A percentile compares a stretch with the other conserved stretches of the same genome.
These are phyloP conservation scores for Lottia gigantea DNA, from an alignment of 2,888 invertebrate genomes.

Conservation along the genomic window DNA sequence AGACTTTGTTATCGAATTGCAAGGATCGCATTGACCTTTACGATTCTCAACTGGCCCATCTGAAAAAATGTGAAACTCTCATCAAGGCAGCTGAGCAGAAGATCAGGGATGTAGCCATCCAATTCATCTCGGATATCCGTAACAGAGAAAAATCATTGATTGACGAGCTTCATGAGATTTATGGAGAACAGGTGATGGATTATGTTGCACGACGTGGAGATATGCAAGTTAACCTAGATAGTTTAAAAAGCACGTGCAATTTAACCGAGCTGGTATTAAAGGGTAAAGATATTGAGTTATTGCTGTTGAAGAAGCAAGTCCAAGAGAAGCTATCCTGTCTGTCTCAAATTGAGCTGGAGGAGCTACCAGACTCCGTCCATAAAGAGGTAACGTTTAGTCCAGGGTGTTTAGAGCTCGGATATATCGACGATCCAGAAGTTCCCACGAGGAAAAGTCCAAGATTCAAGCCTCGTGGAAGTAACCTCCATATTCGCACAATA, in stretches of 20 bases:
- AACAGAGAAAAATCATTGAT: constrained; percentile 65
- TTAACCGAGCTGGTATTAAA: constrained; percentile 68
- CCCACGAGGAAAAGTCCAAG: constrained; percentile 41
- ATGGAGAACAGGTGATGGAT: constrained; percentile 65
- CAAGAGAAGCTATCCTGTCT: constrained; percentile 65
- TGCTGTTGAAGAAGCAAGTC: constrained; percentile 68
- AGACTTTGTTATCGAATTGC: constrained; percentile 59
- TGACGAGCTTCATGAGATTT: constrained; percentile 65
- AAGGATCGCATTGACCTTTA: constrained; percentile 62
- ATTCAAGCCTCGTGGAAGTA: constrained; percentile 29
- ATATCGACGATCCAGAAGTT: constrained; percentile 60
- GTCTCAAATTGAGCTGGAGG: constrained; percentile 58
- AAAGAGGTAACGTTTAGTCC: constrained; percentile 62
- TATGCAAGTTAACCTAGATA: constrained; percentile 62
- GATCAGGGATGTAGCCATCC: constrained; percentile 65
- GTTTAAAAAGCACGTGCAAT: constrained; percentile 67
- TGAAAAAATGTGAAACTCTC: constrained; percentile 59
- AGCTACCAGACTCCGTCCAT: constrained; percentile 59
- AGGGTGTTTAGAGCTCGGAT: constrained; percentile 63
- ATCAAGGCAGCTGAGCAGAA: constrained; percentile 66
- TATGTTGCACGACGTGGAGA: constrained; percentile 61
- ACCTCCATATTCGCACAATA: constrained; percentile 26
- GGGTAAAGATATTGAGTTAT: constrained; percentile 68
- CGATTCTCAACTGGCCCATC: constrained; percentile 58
- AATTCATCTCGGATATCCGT: constrained; percentile 65